phyloP scores from a whole-genome alignment of 2,888 invertebrate genomes.

The Sarcophaga caerulescens region DNA sequence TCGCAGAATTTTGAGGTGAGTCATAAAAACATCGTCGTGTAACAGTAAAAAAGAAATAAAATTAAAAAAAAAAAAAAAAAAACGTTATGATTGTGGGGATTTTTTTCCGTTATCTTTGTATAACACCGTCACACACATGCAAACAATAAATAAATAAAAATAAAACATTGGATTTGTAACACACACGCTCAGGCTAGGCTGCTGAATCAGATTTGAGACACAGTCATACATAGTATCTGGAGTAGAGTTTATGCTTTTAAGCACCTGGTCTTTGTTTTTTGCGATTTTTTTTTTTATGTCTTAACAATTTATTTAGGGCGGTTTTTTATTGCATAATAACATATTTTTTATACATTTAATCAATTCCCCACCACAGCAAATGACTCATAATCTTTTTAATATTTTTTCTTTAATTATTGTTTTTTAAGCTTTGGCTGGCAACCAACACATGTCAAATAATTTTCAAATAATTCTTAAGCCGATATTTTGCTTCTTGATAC shows the following conservation, averaged over 20 bases:
- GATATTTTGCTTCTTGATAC: slow-evolving; percentile 21
- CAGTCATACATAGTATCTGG: not conserved
- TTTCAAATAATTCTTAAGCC: slow-evolving; percentile 24
- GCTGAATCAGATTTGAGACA: not conserved
- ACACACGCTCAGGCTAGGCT: not conserved
- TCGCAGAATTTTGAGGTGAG: slow-evolving; percentile 32
- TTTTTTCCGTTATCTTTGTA: slow-evolving; percentile 44
- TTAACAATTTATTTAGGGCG: slow-evolving; percentile 59
- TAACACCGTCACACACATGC: slow-evolving; percentile 18
- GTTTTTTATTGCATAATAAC: slow-evolving; percentile 59
- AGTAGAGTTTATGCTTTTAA: slow-evolving; percentile 48
- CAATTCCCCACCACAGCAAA: not conserved
- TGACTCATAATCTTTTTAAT: slow-evolving; percentile 22
- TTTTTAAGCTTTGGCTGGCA: slow-evolving; percentile 25
- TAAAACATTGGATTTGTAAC: slow-evolving; percentile 6
- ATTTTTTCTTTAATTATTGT: slow-evolving; percentile 22
- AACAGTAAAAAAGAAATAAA: no score
- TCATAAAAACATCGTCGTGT: slow-evolving; percentile 56
- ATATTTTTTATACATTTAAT: slow-evolving; percentile 19
- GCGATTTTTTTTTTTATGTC: slow-evolving; percentile 38
- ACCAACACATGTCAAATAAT: slow-evolving; percentile 59
- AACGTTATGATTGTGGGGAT: slow-evolving; percentile 52
- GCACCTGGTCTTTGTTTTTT: slow-evolving; percentile 65
- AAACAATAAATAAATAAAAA: slow-evolving; percentile 27
- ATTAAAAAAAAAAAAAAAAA: not conserved